Conservation (phyloP, 1,140 invertebrate species). For the Tribolium castaneum region DNA sequence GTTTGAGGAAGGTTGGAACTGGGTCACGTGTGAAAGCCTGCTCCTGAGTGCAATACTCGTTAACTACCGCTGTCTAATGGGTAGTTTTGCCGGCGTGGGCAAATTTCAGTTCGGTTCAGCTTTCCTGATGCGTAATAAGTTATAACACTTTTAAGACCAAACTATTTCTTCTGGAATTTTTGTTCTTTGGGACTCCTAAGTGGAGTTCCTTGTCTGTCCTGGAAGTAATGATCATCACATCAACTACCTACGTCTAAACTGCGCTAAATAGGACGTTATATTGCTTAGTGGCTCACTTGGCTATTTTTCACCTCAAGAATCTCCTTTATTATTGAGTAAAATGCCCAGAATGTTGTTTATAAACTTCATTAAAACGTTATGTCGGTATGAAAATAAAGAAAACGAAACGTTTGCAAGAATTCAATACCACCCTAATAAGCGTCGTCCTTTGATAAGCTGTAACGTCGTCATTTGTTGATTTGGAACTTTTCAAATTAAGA, state of each 20-base stretch:
- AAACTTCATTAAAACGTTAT: background rate
- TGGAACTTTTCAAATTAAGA: slow-evolving; percentile 32
- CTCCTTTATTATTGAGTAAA: too few species aligned
- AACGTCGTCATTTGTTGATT: slow-evolving; percentile 22
- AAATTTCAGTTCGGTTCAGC: background rate
- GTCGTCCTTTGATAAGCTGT: background rate
- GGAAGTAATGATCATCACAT: too few species aligned
- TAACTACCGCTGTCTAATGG: slow-evolving; percentile 12
- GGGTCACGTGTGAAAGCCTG: slow-evolving; percentile 8
- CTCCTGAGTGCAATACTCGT: slow-evolving; percentile 26
- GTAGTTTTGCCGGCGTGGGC: slow-evolving; percentile 5
- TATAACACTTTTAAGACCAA: too few species aligned
- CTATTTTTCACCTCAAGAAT: too few species aligned
- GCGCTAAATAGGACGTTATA: too few species aligned
- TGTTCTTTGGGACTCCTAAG: too few species aligned
- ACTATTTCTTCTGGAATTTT: too few species aligned
- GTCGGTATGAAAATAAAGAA: background rate
- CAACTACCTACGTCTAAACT: too few species aligned
- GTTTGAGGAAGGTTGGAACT: slow-evolving; percentile 4
- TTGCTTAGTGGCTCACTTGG: too few species aligned
- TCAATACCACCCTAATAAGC: background rate
- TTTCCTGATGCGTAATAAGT: background rate
- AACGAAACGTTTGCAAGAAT: background rate
- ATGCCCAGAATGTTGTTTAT: background rate
- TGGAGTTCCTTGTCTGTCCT: too few species aligned